Base-by-base conservation (phyloP, 2,113 vertebrate species). In the Pogona vitticeps region DNA sequence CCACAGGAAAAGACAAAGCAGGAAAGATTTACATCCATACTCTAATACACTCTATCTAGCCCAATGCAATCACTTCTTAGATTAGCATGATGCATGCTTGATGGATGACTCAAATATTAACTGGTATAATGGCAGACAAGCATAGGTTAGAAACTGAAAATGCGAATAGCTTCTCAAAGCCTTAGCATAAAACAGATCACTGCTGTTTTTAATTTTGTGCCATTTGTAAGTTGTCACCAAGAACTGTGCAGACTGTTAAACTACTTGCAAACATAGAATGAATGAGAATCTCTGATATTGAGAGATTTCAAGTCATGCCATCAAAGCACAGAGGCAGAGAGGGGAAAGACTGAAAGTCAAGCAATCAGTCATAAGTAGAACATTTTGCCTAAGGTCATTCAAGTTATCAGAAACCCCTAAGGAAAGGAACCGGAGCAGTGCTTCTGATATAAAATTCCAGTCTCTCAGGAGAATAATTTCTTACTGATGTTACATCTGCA, bases 61-160 rank as follows among this genome's bases (percentile, higher is more conserved):
- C 82, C 84, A 59, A 3, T 67, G n/a, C 52, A 83, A 61, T 84
- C 73, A 77, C 83, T 83, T 92, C 89, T 83, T 77, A 84, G 88
- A 92, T 46, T 21, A 1, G 52, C 0, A 9, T 86, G 56, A 52
- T 76, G 38, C 0, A 75, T 46, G 83, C 90, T 89, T 86, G 38
- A 20, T 83, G 46, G 17, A 78, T 40, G 2, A 83, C 56, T 86
- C 81, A 91, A 88, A 1, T 2, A 86, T 0, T 1, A 61, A 78
- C 84, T 91, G 38, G 75, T 17, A 84, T 63, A 68, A 1, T 1
- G 20, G 3, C 0, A 68, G 73, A 65, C 68, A 52, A 33, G 65
- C 4, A 18, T 71, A 17, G 85, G 75, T 7, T 81, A 76, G 89
- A 90, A 20, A 89, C 3, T 31, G 1, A 36, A 21, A 33, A 13